Evolutionary conservation across 2,113 vertebrate species (phyloP), one percentile per base, ranked within the genome.

Genomic region (Bombycilla garrulus): DNA sequence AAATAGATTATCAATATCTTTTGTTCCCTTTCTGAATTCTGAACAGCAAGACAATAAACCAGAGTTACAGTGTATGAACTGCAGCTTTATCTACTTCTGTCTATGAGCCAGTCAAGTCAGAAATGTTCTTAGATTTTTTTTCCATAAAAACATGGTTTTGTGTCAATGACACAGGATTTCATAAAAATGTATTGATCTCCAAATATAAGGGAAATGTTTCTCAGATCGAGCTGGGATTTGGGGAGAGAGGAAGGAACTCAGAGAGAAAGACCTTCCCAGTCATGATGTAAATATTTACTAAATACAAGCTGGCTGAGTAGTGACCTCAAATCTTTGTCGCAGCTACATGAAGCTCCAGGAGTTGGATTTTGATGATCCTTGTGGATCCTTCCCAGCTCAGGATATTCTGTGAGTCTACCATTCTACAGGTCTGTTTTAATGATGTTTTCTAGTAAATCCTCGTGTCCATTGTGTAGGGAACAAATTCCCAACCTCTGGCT

Each of bases 391-490:
- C 35, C 21, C 40, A 61, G 12, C 18, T 16, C 47, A 48, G 47
- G 25, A 20, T 28, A 36, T 69, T 40, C 70, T 31, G 1, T 7
- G 12, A 4, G 12, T 12, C 19, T n/a, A 2, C 9, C 9, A 29
- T 7, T 47, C 24, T 28, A 17, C 19, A 44, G 9, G 2, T 26
- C 19, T 61, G 25, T 12, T 47, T 44, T 20, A 35, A 26, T 36
- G 38, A 33, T 15, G 19, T 0, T 69, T 90, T 60, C 44, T 22
- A 36, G 9, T 29, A 78, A 70, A 25, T 64, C 24, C 44, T 70
- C 7, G 0, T 36, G n/a, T 67, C 16, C 18, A 1, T 7, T 2
- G 0, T 6, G 19, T 12, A 44, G 31, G 10, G 16, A 10, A 45
- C 19, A 57, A 44, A 44, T 38, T 15, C 23, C 36, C 53, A 84